Evolutionary conservation across 2,797 vertebrate species (phyloP).

Genomic region (Furcifer pardalis): DNA sequence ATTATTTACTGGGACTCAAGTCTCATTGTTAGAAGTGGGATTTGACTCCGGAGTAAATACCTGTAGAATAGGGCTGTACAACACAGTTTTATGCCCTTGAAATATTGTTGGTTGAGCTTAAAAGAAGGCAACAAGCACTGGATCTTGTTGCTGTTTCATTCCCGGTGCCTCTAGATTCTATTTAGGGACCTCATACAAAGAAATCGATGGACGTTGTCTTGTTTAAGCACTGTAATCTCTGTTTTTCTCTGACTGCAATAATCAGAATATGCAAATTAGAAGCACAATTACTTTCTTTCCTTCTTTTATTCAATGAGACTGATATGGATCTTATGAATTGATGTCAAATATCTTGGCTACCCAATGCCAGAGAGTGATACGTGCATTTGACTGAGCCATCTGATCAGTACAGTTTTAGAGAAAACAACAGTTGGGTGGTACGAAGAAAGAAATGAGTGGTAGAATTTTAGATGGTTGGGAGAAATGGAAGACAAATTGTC

Average conservation of each 20-base stretch:
- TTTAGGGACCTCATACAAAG: not conserved
- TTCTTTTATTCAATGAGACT: not conserved
- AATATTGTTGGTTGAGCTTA: not conserved
- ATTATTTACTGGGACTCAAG: not conserved
- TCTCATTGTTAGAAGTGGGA: too few species aligned
- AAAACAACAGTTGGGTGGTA: not conserved
- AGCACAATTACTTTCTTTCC: not conserved
- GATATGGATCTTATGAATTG: not conserved
- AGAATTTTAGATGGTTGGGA: not conserved
- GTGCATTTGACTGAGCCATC: not conserved
- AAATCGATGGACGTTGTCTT: not conserved
- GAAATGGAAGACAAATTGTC: not conserved
- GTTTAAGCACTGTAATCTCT: not conserved
- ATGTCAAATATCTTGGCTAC: not conserved
- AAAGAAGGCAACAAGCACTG: not conserved
- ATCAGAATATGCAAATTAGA: not conserved
- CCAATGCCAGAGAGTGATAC: not conserved
- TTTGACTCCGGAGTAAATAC: not conserved
- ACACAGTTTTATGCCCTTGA: not conserved
- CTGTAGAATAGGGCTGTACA: not conserved
- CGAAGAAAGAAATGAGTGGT: not conserved
- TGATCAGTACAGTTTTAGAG: not conserved
- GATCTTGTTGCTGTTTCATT: not conserved
- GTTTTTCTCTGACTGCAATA: not conserved
- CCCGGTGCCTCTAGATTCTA: not conserved